These are phyloP conservation scores for Calameuta idolon DNA, from an alignment of 2,888 invertebrate species.

Conservation along the genomic window DNA sequence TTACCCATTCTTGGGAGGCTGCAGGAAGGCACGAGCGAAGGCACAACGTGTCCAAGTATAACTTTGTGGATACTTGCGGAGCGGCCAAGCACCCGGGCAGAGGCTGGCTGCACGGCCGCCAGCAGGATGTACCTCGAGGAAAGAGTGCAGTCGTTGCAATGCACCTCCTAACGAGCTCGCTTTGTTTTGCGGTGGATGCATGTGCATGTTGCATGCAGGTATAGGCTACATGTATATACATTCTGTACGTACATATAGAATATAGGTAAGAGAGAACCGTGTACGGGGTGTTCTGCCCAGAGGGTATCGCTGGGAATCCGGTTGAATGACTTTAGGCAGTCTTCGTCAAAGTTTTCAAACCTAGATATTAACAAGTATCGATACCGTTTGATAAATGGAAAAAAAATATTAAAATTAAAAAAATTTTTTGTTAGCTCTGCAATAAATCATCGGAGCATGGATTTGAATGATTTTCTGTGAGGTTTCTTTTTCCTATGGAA, in stretches of 20 bases:
- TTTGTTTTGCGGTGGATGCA: constrained; percentile 64
- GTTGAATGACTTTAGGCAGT: background rate
- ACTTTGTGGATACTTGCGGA: constrained; percentile 39
- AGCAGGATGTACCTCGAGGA: constrained; percentile 52
- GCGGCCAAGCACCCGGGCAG: constrained; percentile 31
- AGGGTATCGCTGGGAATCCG: constrained; percentile 4
- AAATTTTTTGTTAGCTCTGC: background rate
- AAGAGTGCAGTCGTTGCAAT: constrained; percentile 60
- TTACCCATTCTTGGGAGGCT: background rate
- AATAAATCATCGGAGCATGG: background rate
- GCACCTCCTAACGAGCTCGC: constrained; percentile 66
- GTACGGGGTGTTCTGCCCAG: constrained; percentile 53
- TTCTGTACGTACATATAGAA: constrained; percentile 47
- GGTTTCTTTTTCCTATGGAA: background rate
- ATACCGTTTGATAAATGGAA: background rate
- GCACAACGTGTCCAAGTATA: constrained; percentile 39
- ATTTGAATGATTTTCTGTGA: background rate
- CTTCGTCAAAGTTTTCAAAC: background rate
- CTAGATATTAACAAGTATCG: background rate
- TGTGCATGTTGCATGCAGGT: constrained; percentile 46
- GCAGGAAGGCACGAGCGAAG: background rate
- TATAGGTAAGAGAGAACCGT: constrained; percentile 35
- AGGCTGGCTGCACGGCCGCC: constrained; percentile 32
- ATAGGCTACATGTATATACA: constrained; percentile 27
- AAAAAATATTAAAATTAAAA: background rate